phyloP scores from a whole-genome alignment of 2,113 vertebrate genomes.

The Fregata magnificens region DNA sequence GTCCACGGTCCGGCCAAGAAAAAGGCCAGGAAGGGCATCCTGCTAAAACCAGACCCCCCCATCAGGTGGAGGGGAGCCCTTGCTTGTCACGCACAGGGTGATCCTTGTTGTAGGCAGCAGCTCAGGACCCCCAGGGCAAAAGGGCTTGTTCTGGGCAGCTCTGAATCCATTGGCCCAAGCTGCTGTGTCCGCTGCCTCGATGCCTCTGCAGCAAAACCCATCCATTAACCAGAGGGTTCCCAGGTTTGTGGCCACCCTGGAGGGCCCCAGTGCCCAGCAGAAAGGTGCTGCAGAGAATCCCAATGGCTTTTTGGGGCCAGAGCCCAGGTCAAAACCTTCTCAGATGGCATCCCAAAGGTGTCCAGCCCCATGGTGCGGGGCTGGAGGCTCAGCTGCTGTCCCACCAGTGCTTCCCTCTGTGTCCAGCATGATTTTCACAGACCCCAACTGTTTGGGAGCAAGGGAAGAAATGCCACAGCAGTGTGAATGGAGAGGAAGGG shows the following conservation, averaged over 20 bases:
- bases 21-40: neutral
- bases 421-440: neutral
- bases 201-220: neutral
- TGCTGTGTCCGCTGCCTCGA: neutral
- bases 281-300: neutral
- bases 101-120: neutral
- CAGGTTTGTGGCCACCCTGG: neutral
- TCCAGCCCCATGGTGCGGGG: neutral
- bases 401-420: neutral
- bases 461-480: neutral
- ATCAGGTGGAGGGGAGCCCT: neutral
- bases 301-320: neutral
- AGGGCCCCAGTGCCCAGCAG: neutral
- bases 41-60: neutral
- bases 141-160: neutral
- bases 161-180: neutral
- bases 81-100: neutral
- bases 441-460: fast-evolving
- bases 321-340: neutral
- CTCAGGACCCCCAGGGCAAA: neutral
- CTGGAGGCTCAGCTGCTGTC: neutral
- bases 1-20: neutral
- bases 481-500: neutral
- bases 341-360: neutral
- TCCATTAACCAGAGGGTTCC: neutral